These are phyloP conservation scores for Nasua narica DNA, from an alignment of 2,797 vertebrate species.

Conservation along the genomic window DNA sequence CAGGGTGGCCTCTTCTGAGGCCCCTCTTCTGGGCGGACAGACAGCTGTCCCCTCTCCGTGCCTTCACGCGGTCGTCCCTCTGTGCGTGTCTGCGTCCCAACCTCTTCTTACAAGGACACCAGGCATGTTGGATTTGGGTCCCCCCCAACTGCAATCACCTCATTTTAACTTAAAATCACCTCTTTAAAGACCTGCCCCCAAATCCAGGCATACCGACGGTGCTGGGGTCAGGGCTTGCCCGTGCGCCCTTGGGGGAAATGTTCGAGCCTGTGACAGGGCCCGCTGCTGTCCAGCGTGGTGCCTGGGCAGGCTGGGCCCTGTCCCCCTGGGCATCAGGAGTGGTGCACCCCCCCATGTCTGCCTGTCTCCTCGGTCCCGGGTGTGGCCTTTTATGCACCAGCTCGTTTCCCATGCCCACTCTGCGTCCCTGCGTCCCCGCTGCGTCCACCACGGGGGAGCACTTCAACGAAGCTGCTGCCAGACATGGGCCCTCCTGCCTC, in stretches of 20 bases:
- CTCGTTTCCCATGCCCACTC: neutral
- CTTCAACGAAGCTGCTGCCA: neutral
- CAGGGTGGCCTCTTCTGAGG: neutral
- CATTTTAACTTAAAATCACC: neutral
- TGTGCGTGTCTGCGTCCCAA: too few species aligned
- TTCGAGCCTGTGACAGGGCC: neutral
- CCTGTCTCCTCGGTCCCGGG: fast-evolving
- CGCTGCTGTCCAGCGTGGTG: fast-evolving
- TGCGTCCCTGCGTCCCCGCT: fast-evolving
- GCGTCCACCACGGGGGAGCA: neutral
- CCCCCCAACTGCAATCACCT: neutral
- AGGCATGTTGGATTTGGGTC: neutral
- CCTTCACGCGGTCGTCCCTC: neutral
- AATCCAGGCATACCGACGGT: neutral
- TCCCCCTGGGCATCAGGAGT: neutral
- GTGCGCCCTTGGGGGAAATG: neutral
- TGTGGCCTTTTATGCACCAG: fast-evolving
- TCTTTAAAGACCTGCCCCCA: neutral
- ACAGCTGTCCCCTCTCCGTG: fast-evolving
- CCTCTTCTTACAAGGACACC: neutral
- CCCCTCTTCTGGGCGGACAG: neutral
- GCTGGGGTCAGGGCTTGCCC: neutral
- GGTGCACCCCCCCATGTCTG: fast-evolving
- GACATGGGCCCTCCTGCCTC: neutral
- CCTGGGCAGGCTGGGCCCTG: neutral